A percentile compares a stretch with the other conserved stretches of the same genome.
Conservation (phyloP, 2,113 vertebrate species). For the Burhinus oedicnemus region DNA sequence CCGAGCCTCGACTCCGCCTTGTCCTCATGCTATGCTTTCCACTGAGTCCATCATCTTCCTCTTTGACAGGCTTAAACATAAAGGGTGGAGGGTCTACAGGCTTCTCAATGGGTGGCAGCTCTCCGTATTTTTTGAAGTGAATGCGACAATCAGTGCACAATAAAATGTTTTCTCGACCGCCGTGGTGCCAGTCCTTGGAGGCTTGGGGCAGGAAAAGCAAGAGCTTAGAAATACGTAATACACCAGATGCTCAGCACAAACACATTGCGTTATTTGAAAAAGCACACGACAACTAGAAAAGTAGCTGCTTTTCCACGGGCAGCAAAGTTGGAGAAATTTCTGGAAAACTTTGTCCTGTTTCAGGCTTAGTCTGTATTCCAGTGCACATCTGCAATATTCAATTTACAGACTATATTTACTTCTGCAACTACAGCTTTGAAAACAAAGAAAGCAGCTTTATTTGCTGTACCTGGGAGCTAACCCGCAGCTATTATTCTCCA, state of each 20-base stretch:
- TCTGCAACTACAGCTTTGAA: not conserved
- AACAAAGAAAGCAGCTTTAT: not conserved
- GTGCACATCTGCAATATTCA: not conserved
- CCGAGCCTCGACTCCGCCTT: conserved; percentile 95
- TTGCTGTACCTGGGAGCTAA: not conserved
- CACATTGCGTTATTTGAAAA: accelerated
- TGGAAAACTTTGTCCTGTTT: not conserved
- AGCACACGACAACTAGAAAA: too few relatives aligned
- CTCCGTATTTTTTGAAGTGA: conserved; percentile 99
- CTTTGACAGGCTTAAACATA: conserved; percentile 99
- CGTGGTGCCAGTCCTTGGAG: conserved; percentile 99
- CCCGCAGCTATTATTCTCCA: not conserved
- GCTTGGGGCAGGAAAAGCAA: conserved; percentile 70
- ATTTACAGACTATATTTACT: not conserved
- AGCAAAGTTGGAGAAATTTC: not conserved
- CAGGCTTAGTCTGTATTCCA: not conserved
- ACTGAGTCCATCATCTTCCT: conserved; percentile 97
- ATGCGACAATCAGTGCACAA: conserved; percentile 97
- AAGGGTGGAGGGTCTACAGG: conserved; percentile 97
- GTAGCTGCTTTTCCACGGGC: not conserved
- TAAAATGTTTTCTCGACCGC: conserved; percentile 95
- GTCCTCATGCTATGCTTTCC: conserved; percentile 99
- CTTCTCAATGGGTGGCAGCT: conserved; percentile 98
- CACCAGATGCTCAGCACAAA: not conserved
- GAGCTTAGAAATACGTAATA: not conserved